Conservation (phyloP, 2,797 vertebrate species). For the Myotis vivesi region DNA sequence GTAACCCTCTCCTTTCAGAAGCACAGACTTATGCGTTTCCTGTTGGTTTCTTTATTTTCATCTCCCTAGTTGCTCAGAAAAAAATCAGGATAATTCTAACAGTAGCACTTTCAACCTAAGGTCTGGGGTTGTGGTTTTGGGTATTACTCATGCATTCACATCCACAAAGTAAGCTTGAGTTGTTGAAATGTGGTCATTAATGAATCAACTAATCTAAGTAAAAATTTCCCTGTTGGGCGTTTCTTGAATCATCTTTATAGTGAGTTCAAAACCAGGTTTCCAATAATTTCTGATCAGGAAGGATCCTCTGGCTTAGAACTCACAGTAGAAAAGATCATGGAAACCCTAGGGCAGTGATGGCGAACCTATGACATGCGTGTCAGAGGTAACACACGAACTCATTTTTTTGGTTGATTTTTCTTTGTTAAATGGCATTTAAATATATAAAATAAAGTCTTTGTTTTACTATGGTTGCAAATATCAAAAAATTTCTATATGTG, state of each 20-base stretch:
- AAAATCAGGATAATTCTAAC: constrained; percentile 72
- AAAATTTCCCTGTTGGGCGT: constrained; percentile 40
- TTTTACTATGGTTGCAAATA: no score
- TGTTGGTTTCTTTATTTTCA: constrained; percentile 70
- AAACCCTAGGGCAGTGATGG: constrained; percentile 24
- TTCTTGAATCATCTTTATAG: constrained; percentile 62
- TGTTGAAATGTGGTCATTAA: constrained; percentile 70
- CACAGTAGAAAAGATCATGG: constrained; percentile 63
- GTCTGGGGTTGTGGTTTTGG: constrained; percentile 65
- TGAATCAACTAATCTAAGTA: constrained; percentile 63
- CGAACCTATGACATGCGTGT: no score
- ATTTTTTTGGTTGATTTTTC: no score
- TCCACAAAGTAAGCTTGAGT: constrained; percentile 56
- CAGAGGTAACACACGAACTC: no score
- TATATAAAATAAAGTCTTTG: no score
- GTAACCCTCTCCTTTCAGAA: constrained; percentile 55
- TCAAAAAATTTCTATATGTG: no score
- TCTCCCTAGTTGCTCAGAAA: constrained; percentile 61
- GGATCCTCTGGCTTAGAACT: constrained; percentile 28
- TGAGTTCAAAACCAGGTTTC: constrained; percentile 59
- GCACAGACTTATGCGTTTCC: constrained; percentile 68
- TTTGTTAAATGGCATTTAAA: no score
- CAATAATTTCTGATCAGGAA: constrained; percentile 61
- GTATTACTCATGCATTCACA: constrained; percentile 65
- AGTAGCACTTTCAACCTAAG: constrained; percentile 52